These are phyloP conservation scores for Xanthia icteritia DNA, from an alignment of 2,888 invertebrate species.

Conservation along the genomic window DNA sequence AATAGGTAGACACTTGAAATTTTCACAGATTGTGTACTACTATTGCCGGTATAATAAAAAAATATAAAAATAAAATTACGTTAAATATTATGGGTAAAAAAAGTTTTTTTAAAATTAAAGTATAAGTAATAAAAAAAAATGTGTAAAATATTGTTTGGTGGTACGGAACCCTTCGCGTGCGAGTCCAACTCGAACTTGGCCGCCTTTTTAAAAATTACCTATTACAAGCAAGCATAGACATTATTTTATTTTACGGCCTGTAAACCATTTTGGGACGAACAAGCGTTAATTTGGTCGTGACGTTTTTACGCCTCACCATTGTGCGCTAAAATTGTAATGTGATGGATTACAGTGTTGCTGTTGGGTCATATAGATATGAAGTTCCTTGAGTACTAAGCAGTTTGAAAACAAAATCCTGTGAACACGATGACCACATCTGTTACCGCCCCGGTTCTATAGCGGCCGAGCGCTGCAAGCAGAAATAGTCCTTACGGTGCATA, in stretches of 20 bases:
- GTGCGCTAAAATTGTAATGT: conserved; percentile 24
- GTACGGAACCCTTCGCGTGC: neutral
- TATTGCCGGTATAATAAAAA: neutral
- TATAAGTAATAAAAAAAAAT: no score
- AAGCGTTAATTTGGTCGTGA: conserved; percentile 17
- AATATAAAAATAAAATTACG: no score
- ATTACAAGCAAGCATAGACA: neutral
- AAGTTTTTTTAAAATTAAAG: no score
- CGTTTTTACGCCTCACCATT: conserved; percentile 34
- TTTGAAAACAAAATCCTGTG: no score
- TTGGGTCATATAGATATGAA: no score
- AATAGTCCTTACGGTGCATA: no score
- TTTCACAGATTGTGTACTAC: neutral
- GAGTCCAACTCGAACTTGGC: neutral
- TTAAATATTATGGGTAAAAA: no score
- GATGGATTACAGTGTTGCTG: conserved; percentile 23
- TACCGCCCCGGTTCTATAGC: no score
- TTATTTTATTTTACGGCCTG: conserved; percentile 29
- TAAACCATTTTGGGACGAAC: conserved; percentile 18
- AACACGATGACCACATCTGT: no score
- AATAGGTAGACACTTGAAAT: neutral
- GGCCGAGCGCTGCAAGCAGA: no score
- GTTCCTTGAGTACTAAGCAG: no score
- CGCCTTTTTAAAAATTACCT: neutral
- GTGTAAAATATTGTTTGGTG: neutral